Conservation (phyloP, 2,888 invertebrate genomes). For the Watsonalla binaria region DNA sequence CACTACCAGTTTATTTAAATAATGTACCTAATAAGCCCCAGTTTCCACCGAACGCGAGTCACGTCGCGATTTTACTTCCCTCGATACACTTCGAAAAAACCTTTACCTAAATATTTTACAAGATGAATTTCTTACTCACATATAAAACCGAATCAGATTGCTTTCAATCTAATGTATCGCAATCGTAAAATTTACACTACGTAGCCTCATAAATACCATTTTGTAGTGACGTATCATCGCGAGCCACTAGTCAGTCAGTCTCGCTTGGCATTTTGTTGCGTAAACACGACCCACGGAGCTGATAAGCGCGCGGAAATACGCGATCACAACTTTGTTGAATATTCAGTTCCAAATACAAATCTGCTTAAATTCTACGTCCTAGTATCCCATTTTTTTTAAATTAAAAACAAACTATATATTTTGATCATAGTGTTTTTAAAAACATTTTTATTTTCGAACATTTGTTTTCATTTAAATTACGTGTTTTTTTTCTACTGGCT, state of each 20-base stretch:
- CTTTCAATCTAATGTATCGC: neutral
- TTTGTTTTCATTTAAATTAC: too few species aligned
- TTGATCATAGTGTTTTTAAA: too few species aligned
- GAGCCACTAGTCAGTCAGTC: slow-evolving; percentile 1
- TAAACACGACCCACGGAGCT: slow-evolving; percentile 1
- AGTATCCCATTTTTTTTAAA: too few species aligned
- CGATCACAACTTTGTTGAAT: neutral
- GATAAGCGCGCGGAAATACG: neutral
- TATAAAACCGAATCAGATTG: neutral
- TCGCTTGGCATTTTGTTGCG: slow-evolving; percentile 2
- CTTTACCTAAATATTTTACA: neutral
- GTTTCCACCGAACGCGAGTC: neutral
- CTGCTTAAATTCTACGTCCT: neutral
- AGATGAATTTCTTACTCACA: neutral
- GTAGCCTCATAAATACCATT: neutral
- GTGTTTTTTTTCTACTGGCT: too few species aligned
- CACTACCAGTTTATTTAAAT: neutral
- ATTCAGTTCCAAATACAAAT: neutral
- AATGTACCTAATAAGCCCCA: neutral
- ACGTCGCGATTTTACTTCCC: neutral
- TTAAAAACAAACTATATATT: too few species aligned
- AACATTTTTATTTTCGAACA: too few species aligned
- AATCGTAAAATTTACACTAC: neutral
- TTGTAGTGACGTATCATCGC: neutral
- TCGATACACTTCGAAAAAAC: neutral